Percentiles rank a stretch among this genome's conserved stretches.
Evolutionary conservation across 2,888 invertebrate genomes (phyloP).

Genomic region (Ecliptopera silaceata): DNA sequence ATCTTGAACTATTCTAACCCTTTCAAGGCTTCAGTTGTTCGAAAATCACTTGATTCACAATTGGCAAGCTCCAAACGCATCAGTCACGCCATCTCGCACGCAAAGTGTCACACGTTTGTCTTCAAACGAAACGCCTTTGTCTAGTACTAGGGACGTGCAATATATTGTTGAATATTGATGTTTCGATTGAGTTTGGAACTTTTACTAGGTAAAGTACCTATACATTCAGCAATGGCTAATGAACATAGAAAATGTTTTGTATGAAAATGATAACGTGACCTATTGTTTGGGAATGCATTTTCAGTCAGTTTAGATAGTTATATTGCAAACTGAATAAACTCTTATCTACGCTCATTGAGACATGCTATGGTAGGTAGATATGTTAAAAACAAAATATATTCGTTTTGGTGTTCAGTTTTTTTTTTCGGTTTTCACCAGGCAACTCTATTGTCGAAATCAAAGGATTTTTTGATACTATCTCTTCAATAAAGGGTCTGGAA

Average conservation of each 20-base stretch:
- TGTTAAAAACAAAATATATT: no score
- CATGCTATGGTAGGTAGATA: no score
- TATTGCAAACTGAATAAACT: no score
- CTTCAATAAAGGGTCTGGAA: slow-evolving; percentile 6
- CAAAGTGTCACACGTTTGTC: slow-evolving; percentile 33
- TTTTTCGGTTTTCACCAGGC: not conserved
- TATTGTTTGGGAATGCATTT: no score
- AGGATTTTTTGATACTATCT: slow-evolving; percentile 17
- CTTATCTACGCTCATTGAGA: no score
- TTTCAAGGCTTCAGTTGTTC: slow-evolving; percentile 18
- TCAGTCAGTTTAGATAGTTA: no score
- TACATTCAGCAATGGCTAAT: no score
- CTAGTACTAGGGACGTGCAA: slow-evolving; percentile 3
- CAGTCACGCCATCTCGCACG: slow-evolving; percentile 29
- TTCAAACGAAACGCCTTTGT: slow-evolving; percentile 15
- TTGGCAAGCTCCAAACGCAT: slow-evolving; percentile 23
- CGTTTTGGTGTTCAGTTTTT: not conserved
- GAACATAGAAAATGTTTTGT: no score
- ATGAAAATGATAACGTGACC: no score
- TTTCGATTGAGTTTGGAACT: no score
- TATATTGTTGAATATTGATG: not conserved
- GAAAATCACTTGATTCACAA: slow-evolving; percentile 30
- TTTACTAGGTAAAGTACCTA: no score
- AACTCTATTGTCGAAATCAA: slow-evolving; percentile 4
- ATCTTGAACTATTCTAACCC: slow-evolving; percentile 4